Evolutionary conservation across 53 echinoderm and acorn worm species (phyloP).

Genomic region (Pentamera pediparva): DNA sequence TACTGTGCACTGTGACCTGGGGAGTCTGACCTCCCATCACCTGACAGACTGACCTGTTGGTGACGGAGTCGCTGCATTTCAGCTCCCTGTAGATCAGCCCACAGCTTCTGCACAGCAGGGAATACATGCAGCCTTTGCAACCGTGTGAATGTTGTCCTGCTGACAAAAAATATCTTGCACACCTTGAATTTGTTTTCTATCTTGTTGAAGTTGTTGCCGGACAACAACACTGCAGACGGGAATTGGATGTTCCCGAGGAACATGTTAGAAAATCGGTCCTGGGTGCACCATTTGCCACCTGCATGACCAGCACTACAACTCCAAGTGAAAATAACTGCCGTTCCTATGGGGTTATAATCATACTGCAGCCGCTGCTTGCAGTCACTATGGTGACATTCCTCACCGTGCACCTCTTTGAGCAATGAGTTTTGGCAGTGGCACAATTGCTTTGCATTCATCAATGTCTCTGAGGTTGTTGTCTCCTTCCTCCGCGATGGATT

Average conservation of each 20-base stretch:
- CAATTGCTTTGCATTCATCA: background rate
- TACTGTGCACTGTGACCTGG: conserved; percentile 42
- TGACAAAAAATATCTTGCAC: conserved; percentile 8
- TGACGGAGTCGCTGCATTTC: background rate
- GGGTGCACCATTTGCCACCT: background rate
- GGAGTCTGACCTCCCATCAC: conserved; percentile 32
- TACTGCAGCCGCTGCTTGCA: background rate
- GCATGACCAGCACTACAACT: background rate
- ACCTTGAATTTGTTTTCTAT: background rate
- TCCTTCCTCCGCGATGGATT: background rate
- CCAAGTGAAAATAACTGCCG: conserved; percentile 3
- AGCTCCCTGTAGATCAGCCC: background rate
- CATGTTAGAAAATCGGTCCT: conserved; percentile 1
- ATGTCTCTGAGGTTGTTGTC: background rate
- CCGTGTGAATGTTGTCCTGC: background rate
- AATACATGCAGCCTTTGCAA: background rate
- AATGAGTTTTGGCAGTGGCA: background rate
- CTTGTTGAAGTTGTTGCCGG: background rate
- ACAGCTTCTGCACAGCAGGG: background rate
- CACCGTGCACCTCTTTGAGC: background rate
- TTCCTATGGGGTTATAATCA: background rate
- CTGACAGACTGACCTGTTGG: background rate
- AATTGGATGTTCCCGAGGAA: background rate
- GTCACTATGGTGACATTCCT: background rate
- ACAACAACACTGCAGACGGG: background rate